Evolutionary conservation across 2,113 vertebrate genomes (phyloP).

Genomic region (Rhegmatorhina hoffmannsi): DNA sequence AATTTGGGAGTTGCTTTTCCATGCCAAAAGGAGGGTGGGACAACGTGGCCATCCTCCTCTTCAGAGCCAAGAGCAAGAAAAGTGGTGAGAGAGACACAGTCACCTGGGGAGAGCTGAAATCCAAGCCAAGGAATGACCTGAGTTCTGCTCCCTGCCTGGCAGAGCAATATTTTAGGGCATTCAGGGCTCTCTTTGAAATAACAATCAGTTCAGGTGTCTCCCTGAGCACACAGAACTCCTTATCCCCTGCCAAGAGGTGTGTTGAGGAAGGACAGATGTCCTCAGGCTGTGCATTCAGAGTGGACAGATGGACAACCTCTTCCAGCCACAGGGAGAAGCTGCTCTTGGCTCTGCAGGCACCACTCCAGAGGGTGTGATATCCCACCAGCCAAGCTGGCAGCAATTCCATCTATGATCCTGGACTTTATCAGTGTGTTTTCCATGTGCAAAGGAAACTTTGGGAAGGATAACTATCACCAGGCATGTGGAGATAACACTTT

Average conservation of each 20-base stretch:
- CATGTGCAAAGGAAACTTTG: neutral
- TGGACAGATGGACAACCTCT: neutral
- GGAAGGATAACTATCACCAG: neutral
- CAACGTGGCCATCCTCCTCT: fast-evolving
- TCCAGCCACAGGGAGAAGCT: neutral
- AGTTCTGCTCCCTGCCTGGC: too few relatives aligned
- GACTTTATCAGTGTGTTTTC: neutral
- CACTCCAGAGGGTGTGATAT: neutral
- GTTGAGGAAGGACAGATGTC: neutral
- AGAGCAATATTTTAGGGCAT: neutral
- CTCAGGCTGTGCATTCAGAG: neutral
- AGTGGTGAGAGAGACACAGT: neutral
- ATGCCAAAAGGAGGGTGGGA: neutral
- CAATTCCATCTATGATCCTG: neutral
- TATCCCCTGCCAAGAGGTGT: neutral
- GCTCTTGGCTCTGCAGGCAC: neutral
- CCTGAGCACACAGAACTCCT: neutral
- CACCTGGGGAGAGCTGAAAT: neutral
- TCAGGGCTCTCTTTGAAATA: neutral
- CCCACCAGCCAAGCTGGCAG: neutral
- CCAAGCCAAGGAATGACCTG: fast-evolving
- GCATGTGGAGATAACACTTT: fast-evolving
- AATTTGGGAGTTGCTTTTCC: neutral
- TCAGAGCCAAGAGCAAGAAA: neutral
- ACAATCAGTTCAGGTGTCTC: neutral